Base-by-base conservation (phyloP, 2,888 invertebrate species). In the Colletes collaris region DNA sequence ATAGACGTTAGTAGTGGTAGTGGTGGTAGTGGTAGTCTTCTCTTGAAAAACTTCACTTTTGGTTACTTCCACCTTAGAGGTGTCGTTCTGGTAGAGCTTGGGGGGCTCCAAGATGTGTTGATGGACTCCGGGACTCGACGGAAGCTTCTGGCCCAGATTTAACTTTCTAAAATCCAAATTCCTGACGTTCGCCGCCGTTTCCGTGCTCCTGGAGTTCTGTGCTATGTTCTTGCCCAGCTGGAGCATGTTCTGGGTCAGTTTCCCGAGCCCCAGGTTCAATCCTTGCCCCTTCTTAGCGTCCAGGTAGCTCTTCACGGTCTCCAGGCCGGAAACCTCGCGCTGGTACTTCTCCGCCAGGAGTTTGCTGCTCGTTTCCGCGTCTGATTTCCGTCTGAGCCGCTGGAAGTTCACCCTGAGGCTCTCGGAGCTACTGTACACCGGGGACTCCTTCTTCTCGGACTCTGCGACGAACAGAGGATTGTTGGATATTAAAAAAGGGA, bases 231-330 rank as follows among this genome's bases (percentile, higher is more conserved):
- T 91, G 0, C 91, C 92, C 11, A 92, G 72, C 49, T 92, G 92
- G n/a, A 92, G 90, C 91, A 92, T 92, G 62, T 92, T 92, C 58
- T 91, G 92, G 0, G 92, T 92, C n/a, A 92, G 63, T 63, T 92
- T 92, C 0, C 91, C 90, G 7, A 92, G 73, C 0, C 91, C 92
- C 0, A 92, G 72, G 53, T 92, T 91, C 70, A 92, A 83, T 2
- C 91, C 88, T 27, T 92, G 91, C 0, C 89, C 89, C 13, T 92
- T 92, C 46, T 92, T 91, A 3, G 91, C 91, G 16, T 93, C 92
- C 16, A 92, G 72, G 63, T 92, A 92, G 70, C 90, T 92, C 52
- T 92, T 92, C 0, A 93, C 92, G 46, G 88, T 91, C 62, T 92
- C 92, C 50, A 92, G 62, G 0, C 91, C 92, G 0, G 92, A 90